Evolutionary conservation across 2,888 invertebrate species (phyloP).

Genomic region (Seira sanloemensis): DNA sequence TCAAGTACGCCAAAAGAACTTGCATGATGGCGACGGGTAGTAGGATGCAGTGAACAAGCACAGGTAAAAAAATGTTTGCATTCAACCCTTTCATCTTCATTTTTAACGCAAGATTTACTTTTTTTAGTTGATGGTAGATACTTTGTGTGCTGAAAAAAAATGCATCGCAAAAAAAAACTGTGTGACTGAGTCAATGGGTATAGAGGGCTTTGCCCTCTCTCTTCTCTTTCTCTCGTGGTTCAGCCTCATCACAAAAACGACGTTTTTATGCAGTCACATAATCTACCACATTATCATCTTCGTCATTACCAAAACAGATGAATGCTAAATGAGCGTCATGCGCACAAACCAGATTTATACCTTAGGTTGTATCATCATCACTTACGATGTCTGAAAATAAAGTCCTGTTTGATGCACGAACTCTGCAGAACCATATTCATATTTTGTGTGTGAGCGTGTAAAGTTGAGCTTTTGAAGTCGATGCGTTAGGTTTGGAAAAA

Average conservation of each 20-base stretch:
- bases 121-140: constrained; percentile 4
- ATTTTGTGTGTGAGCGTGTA: no score
- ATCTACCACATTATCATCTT: constrained; percentile 52
- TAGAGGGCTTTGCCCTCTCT: constrained; percentile 62
- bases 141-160: not conserved
- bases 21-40: constrained; percentile 2
- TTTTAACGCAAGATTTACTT: constrained; percentile 50
- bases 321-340: constrained; percentile 22
- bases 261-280: constrained; percentile 48
- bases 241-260: constrained; percentile 28
- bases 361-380: constrained; percentile 9
- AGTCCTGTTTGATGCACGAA: no score
- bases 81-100: constrained; percentile 49
- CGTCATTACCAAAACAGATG: constrained; percentile 47
- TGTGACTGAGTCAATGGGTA: constrained; percentile 64
- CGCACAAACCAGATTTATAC: constrained; percentile 29
- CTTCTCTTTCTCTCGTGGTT: no score
- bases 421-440: no score
- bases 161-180: constrained; percentile 47
- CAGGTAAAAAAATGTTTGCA: not conserved
- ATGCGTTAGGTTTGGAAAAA: no score
- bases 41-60: not conserved
- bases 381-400: no score
- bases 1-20: not conserved
- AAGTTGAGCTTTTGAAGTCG: no score